phyloP scores from a whole-genome alignment of 2,888 invertebrate genomes.

The Orthosia incerta region DNA sequence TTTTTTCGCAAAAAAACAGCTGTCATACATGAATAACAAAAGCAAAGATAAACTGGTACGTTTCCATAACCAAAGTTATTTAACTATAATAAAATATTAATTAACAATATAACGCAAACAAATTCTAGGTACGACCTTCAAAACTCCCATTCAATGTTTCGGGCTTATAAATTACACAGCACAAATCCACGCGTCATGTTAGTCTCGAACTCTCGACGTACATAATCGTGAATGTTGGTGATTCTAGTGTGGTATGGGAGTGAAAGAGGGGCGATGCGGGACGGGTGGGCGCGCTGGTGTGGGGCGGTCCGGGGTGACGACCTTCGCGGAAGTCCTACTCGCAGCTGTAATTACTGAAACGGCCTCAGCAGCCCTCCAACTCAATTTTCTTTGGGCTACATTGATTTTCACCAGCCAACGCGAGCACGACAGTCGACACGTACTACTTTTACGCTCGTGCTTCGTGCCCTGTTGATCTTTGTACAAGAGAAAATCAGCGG shows the following conservation, averaged over 20 bases:
- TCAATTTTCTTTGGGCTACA: constrained; percentile 70
- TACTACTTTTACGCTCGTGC: constrained; percentile 41
- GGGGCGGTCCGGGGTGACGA: constrained; percentile 69
- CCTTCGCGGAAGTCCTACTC: constrained; percentile 80
- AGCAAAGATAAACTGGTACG: background rate
- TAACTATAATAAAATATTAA: background rate
- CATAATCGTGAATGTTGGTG: constrained; percentile 49
- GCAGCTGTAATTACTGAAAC: constrained; percentile 76
- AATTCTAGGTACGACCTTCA: constrained; percentile 30
- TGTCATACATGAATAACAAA: too few relatives aligned
- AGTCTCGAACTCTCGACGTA: constrained; percentile 35
- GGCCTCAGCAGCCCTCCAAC: constrained; percentile 72
- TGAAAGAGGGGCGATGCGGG: constrained; percentile 33
- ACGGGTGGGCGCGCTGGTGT: constrained; percentile 24
- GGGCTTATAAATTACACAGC: constrained; percentile 34
- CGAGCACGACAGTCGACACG: constrained; percentile 41
- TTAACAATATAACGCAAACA: constrained; percentile 8
- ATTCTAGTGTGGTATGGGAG: constrained; percentile 54
- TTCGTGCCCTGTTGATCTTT: constrained; percentile 54
- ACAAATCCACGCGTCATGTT: constrained; percentile 49
- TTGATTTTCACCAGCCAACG: constrained; percentile 65
- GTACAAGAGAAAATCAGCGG: constrained; percentile 48
- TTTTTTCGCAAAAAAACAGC: too few relatives aligned
- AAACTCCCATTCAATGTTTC: constrained; percentile 43
- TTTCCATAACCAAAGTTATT: background rate